These are phyloP conservation scores for Chelidonichthys spinosus DNA, from an alignment of 2,797 vertebrate species.

Conservation along the genomic window DNA sequence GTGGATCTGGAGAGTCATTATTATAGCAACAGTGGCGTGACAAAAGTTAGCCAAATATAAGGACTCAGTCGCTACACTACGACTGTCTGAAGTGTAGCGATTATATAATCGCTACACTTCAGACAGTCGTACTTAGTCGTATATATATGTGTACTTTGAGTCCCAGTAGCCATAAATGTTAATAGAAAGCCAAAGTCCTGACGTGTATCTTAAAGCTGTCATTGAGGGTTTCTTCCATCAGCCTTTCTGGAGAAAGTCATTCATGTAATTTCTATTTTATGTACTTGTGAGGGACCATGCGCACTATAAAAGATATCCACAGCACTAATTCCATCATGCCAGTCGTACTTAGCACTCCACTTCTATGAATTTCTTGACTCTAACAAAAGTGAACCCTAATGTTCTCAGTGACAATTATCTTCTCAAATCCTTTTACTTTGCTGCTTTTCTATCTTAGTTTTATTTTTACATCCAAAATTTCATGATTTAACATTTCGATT, in stretches of 20 bases:
- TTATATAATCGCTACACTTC: no score
- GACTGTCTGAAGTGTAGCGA: slow-evolving; percentile 37
- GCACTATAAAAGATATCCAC: not conserved
- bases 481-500: no score
- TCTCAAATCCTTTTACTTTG: not conserved
- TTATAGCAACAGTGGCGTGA: no score
- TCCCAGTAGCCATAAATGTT: slow-evolving; percentile 61
- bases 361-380: no score
- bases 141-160: no score
- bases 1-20: not conserved
- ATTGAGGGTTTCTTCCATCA: not conserved
- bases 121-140: no score
- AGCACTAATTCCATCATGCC: no score
- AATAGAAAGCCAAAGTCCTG: slow-evolving; percentile 27
- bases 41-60: no score
- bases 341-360: no score
- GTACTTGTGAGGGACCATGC: not conserved
- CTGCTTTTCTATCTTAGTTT: not conserved
- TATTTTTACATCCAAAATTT: not conserved
- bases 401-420: not conserved
- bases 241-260: not conserved
- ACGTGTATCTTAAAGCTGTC: not conserved
- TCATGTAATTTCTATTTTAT: not conserved
- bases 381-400: no score
- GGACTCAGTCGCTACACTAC: not conserved